A percentile compares a stretch with the other conserved stretches of the same genome.
These are phyloP conservation scores for Tupaia tana DNA, from an alignment of 2,113 vertebrate genomes.

Conservation along the genomic window DNA sequence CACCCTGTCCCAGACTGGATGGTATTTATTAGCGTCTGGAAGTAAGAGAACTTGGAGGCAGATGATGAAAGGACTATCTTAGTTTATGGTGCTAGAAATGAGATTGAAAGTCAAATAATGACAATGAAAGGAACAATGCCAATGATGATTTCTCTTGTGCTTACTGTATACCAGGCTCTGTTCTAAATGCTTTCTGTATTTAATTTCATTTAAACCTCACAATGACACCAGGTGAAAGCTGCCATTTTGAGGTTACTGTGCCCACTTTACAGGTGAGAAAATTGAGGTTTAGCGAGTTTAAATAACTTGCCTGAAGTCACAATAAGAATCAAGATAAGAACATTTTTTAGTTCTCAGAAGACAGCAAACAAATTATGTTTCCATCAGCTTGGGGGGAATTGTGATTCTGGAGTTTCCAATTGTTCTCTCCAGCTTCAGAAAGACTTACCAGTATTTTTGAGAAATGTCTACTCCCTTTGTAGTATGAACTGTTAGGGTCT, in stretches of 20 bases:
- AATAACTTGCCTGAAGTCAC: neutral
- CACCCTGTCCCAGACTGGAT: conserved; percentile 40
- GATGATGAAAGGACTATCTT: neutral
- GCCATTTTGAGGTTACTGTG: neutral
- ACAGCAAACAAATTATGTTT: neutral
- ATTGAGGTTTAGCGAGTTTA: neutral
- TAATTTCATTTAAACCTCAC: neutral
- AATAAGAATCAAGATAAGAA: neutral
- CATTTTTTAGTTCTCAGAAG: neutral
- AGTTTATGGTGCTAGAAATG: conserved; percentile 31
- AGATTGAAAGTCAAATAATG: neutral
- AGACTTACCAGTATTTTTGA: neutral
- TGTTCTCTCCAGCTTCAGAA: neutral
- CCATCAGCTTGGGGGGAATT: neutral
- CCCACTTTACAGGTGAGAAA: neutral
- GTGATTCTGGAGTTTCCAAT: neutral
- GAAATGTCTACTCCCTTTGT: neutral
- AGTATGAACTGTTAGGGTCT: neutral
- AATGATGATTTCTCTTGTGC: neutral
- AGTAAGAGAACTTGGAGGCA: conserved; percentile 1
- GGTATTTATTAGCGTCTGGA: conserved; percentile 50
- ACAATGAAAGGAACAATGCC: neutral
- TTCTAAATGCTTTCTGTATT: neutral
- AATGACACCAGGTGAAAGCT: neutral
- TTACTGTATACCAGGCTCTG: neutral